Conservation (phyloP, 2,888 invertebrate genomes). For the Rhopalosiphum nymphaeae region DNA sequence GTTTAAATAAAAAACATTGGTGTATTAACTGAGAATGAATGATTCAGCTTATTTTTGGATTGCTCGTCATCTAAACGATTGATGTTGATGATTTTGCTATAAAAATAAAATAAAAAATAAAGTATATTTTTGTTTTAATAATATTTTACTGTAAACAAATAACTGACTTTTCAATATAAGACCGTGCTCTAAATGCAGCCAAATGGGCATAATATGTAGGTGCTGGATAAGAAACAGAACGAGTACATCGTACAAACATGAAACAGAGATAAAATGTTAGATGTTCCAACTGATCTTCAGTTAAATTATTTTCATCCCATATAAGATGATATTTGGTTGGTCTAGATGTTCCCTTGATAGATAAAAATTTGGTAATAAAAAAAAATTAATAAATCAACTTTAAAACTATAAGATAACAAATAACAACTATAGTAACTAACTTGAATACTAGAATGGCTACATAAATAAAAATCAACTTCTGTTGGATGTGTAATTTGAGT, state of each 20-base stretch:
- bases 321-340: conserved; percentile 74
- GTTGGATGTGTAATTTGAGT: conserved; percentile 86
- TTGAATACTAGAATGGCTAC: conserved; percentile 75
- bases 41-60: background rate
- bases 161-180: conserved; percentile 70
- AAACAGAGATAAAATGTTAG: conserved; percentile 88
- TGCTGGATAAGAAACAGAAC: conserved; percentile 87
- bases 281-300: conserved; percentile 82
- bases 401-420: too few relatives aligned
- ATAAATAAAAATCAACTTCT: conserved; percentile 90
- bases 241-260: conserved; percentile 85
- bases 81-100: background rate
- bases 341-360: conserved; percentile 82
- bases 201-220: conserved; percentile 91
- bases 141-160: background rate
- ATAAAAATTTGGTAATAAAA: too few relatives aligned
- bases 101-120: background rate
- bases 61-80: conserved; percentile 67
- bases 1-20: conserved; percentile 18
- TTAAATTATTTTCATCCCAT: conserved; percentile 69
- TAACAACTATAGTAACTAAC: conserved; percentile 67
- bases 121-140: background rate
- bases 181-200: conserved; percentile 81
- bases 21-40: background rate
- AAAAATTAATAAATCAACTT: too few relatives aligned